A percentile compares a stretch with the other conserved stretches of the same genome.
These are phyloP conservation scores for Serripes groenlandicus DNA, from an alignment of 2,888 invertebrate genomes.

Conservation along the genomic window DNA sequence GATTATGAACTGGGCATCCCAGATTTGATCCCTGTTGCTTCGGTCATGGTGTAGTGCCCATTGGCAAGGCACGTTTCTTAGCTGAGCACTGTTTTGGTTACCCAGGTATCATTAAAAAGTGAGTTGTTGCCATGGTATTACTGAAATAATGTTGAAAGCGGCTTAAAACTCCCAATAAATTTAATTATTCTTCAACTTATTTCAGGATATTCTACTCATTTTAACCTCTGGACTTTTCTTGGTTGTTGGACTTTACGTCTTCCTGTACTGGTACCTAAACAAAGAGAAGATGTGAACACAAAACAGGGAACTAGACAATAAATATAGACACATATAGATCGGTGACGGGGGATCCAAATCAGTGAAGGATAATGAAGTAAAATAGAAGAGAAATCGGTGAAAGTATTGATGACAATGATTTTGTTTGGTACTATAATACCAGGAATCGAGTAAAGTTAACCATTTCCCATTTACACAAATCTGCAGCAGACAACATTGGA, in stretches of 20 bases:
- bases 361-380: not conserved
- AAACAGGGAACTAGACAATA: no score
- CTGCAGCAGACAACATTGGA: no score
- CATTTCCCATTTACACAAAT: no score
- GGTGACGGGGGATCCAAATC: not conserved
- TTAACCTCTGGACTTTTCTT: constrained; percentile 24
- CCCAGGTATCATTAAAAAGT: not conserved
- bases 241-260: constrained; percentile 35
- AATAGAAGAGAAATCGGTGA: no score
- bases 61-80: constrained; percentile 2
- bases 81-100: not conserved
- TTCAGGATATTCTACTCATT: constrained; percentile 42
- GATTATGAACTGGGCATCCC: no score
- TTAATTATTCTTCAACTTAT: no score
- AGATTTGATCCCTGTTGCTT: no score
- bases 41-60: not conserved
- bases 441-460: no score
- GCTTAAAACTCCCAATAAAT: not conserved
- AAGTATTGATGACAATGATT: no score
- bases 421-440: no score
- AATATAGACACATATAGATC: no score
- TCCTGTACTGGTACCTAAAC: constrained; percentile 46
- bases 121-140: not conserved
- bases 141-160: not conserved
- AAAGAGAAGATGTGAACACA: constrained; percentile 10